Conservation (phyloP, 2,888 invertebrate genomes). For the Xestia c-nigrum region DNA sequence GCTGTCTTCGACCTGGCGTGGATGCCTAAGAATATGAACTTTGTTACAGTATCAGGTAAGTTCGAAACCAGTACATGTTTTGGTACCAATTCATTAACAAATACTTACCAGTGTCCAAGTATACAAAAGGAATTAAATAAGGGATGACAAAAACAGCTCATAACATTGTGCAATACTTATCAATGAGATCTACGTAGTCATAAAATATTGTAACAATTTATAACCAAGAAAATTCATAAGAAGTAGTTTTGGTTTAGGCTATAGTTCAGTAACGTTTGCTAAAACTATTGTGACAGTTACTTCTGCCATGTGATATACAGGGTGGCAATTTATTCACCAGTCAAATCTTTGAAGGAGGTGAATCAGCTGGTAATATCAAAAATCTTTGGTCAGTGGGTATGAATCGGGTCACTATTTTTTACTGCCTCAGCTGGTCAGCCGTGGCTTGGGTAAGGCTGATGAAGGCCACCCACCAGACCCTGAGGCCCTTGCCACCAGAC, state of each 20-base stretch:
- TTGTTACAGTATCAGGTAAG: conserved; percentile 95
- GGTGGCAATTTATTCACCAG: background rate
- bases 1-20: conserved; percentile 97
- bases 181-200: background rate
- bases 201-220: background rate
- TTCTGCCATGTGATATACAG: background rate
- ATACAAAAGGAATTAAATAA: background rate
- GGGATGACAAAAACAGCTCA: background rate
- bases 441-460: no score
- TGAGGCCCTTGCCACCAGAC: no score
- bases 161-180: background rate
- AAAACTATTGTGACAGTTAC: background rate
- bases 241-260: background rate
- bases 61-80: background rate
- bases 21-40: conserved; percentile 94
- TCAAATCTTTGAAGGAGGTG: background rate
- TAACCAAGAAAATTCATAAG: background rate
- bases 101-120: background rate
- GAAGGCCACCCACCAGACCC: no score
- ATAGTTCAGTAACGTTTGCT: background rate
- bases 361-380: background rate
- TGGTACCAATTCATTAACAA: background rate
- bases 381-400: background rate
- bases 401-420: no score
- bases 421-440: no score